Evolutionary conservation across 2,888 invertebrate species (phyloP).

Genomic region (Drosophila picticornis): DNA sequence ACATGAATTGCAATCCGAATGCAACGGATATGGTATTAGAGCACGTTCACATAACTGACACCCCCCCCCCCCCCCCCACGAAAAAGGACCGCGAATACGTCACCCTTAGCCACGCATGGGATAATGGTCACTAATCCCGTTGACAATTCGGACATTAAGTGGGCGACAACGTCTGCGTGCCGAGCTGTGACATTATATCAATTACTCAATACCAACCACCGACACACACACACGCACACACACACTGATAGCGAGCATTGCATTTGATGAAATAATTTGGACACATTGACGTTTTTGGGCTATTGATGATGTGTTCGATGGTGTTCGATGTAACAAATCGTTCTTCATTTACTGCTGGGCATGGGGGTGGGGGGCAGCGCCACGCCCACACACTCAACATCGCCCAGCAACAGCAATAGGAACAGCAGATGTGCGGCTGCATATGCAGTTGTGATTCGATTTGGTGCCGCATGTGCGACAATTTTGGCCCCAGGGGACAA

Average conservation of each 20-base stretch:
- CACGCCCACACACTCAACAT: conserved; percentile 45
- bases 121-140: conserved; percentile 65
- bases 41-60: conserved; percentile 43
- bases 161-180: conserved; percentile 57
- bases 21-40: conserved; percentile 62
- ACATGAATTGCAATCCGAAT: conserved; percentile 21
- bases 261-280: conserved; percentile 81
- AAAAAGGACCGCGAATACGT: neutral
- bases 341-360: neutral
- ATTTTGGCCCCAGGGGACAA: conserved; percentile 56
- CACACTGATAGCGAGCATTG: conserved; percentile 58
- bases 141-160: conserved; percentile 77
- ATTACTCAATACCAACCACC: conserved; percentile 67
- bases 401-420: conserved; percentile 7
- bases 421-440: conserved; percentile 26
- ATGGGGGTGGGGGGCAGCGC: conserved; percentile 16
- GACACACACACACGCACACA: conserved; percentile 6
- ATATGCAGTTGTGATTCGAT: conserved; percentile 60
- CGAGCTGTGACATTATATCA: conserved; percentile 72
- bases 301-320: conserved; percentile 45
- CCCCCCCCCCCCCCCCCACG: neutral
- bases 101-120: neutral
- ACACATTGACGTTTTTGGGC: conserved; percentile 70
- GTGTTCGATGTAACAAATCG: conserved; percentile 55
- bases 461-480: conserved; percentile 67